Conservation (phyloP, 2,113 vertebrate genomes). For the Daphoenositta chrysoptera region DNA sequence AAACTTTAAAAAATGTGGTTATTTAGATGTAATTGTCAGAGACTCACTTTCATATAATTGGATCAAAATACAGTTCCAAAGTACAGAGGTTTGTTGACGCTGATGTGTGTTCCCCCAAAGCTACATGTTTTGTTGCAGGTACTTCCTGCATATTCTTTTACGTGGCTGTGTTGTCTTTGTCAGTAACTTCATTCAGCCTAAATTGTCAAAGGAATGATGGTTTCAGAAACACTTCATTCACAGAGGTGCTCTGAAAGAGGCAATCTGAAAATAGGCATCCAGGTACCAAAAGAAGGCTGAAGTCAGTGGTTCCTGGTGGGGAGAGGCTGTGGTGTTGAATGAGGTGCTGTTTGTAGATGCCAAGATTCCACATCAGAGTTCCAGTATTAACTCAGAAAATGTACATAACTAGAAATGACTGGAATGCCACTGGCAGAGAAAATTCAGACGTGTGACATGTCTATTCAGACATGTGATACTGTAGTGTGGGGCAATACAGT, state of each 20-base stretch:
- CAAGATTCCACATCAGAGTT: not conserved
- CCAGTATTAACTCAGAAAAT: not conserved
- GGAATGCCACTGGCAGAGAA: not conserved
- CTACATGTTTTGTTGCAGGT: not conserved
- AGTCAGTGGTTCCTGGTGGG: not conserved
- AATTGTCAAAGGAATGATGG: not conserved
- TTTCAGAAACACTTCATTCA: not conserved
- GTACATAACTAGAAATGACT: not conserved
- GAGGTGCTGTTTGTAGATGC: not conserved
- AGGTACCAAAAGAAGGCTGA: not conserved
- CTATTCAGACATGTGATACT: not conserved
- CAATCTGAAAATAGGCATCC: not conserved
- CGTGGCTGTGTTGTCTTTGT: not conserved
- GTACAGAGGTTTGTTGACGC: not conserved
- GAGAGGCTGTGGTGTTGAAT: not conserved
- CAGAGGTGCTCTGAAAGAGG: not conserved
- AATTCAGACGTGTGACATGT: not conserved
- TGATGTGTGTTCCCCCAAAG: not conserved
- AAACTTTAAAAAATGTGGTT: not conserved
- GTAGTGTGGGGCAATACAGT: not conserved
- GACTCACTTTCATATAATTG: not conserved
- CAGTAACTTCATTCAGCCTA: not conserved
- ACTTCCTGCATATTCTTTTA: not conserved
- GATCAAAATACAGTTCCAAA: not conserved
- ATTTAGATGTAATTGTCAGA: not conserved